A percentile compares a stretch with the other conserved stretches of the same genome.
Conservation (phyloP, 1,140 invertebrate species). For the Scaptomyza hsui region DNA sequence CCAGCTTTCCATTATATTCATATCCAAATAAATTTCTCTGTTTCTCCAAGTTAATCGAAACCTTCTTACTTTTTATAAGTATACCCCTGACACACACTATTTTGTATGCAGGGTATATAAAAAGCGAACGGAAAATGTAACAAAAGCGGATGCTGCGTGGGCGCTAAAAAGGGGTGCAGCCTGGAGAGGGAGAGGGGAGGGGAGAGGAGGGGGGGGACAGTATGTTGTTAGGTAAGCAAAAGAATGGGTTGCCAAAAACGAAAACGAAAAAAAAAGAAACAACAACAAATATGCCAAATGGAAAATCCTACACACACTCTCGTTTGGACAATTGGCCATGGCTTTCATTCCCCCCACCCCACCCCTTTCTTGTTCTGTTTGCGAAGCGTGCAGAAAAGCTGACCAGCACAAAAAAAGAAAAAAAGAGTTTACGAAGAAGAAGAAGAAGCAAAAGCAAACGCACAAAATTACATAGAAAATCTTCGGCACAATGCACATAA, state of each 20-base stretch:
- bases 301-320: slow-evolving; percentile 39
- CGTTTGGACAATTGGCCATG: slow-evolving; percentile 76
- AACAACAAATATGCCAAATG: slow-evolving; percentile 26
- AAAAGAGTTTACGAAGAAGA: slow-evolving; percentile 7
- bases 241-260: slow-evolving; percentile 43
- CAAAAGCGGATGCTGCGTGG: slow-evolving; percentile 61
- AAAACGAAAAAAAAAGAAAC: slow-evolving; percentile 10
- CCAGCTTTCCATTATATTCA: too few species aligned
- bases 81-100: too few species aligned
- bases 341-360: slow-evolving; percentile 33
- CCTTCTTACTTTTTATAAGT: too few species aligned
- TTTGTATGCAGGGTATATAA: slow-evolving; percentile 30
- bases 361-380: slow-evolving; percentile 48
- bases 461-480: slow-evolving; percentile 77
- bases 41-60: too few species aligned
- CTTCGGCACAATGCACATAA: slow-evolving; percentile 57
- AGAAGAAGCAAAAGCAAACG: slow-evolving; percentile 41
- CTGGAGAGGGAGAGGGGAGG: too few species aligned
- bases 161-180: background rate
- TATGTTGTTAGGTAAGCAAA: slow-evolving; percentile 37
- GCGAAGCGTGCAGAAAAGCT: slow-evolving; percentile 78
- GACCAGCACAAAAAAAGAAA: slow-evolving; percentile 73
- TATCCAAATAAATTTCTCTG: too few species aligned
- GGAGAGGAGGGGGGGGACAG: background rate
- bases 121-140: slow-evolving; percentile 43